Base-by-base conservation (phyloP, 2,797 vertebrate species). In the Sebastes taczanowskii region DNA sequence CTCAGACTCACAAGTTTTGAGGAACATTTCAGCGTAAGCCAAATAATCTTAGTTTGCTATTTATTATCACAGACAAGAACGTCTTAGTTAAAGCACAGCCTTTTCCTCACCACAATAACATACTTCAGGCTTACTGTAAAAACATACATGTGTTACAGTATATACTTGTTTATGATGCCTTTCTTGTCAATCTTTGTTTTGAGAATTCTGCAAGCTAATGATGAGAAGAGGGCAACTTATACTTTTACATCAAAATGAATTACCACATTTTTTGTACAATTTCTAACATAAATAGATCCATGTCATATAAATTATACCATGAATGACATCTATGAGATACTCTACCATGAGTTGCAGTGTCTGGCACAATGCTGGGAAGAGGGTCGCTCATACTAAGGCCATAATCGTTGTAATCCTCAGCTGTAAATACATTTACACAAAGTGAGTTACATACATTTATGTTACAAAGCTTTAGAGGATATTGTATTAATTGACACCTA, bases 361-460 rank as follows among this genome's bases (percentile, higher is more conserved):
- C 27, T 27, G 27, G 27, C 27, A 27, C 27, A 27, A 18, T 4
- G 42, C 2, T 49, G 46, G 46, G 16, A 49, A 0, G 6, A 56
- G 0, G 3, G 2, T 2, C 1, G 25, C 25, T 27, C 25, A 27
- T 27, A 27, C 23, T 25, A 25, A 25, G 23, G 23, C 23, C 42
- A 18, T 46, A 46, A 3, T 30, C 0, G 0, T 0, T 6, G 38
- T 5, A 1, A 3, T 20, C 8, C n/a, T 1, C 0, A 32, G 0
- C 29, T 67, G 60, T 46, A 58, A 58, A 46, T 34, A 62, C 6
- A 58, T 60, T 14, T 16, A 6, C 11, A 71, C 10, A 66, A 74
- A 55, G 2, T 2, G 34, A 71, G 64, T 64, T 65, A n/a, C 4
- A 34, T 6, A 71, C 32, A 42, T n/a, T 25, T 30, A 30, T 66